These are phyloP conservation scores for Mantis religiosa DNA, from an alignment of 2,888 invertebrate genomes.

Conservation along the genomic window DNA sequence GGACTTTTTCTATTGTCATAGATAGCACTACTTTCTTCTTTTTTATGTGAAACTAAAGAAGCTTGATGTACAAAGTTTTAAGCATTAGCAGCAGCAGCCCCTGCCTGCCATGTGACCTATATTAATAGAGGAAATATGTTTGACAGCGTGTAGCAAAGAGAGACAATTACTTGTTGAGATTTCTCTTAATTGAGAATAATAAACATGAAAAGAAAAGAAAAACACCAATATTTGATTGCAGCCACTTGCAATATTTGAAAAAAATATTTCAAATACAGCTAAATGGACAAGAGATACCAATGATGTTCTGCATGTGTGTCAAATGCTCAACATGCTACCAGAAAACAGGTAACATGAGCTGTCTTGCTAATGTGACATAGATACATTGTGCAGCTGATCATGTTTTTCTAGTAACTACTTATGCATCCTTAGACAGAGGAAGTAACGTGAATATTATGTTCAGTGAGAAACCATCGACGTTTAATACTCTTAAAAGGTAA, in stretches of 20 bases:
- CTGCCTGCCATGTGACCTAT: conserved; percentile 14
- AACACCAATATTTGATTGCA: not conserved
- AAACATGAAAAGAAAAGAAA: not conserved
- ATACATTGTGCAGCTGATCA: not conserved
- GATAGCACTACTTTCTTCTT: not conserved
- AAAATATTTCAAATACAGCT: not conserved
- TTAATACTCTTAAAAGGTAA: not conserved
- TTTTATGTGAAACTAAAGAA: not conserved
- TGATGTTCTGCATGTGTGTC: not conserved
- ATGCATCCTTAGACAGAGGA: not conserved
- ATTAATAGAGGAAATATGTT: not conserved
- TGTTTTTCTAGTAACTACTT: not conserved
- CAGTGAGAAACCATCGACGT: not conserved
- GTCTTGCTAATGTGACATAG: not conserved
- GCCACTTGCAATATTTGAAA: not conserved
- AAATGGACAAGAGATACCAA: not conserved
- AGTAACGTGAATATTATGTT: not conserved
- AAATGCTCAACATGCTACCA: not conserved
- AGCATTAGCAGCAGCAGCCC: conserved; percentile 22
- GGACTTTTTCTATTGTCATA: not conserved
- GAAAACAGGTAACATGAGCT: not conserved
- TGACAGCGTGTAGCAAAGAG: not conserved
- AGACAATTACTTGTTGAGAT: not conserved
- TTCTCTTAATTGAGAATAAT: not conserved
- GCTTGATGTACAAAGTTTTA: not conserved